A percentile compares a stretch with the other conserved stretches of the same genome.
These are phyloP conservation scores for Cathartes aura DNA, from an alignment of 2,113 vertebrate species.

Conservation along the genomic window DNA sequence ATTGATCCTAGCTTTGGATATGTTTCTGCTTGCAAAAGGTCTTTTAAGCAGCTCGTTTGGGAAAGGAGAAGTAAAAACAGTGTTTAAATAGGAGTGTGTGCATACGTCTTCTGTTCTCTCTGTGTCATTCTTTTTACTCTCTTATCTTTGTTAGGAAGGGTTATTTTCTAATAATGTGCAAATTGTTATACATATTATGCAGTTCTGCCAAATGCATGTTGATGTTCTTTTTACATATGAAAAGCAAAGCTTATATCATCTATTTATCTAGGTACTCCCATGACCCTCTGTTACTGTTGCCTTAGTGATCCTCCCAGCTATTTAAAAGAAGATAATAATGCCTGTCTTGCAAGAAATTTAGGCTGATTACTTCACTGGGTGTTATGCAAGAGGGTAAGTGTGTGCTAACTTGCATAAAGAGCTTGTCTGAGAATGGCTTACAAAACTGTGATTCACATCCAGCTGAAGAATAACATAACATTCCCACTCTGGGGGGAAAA, in stretches of 20 bases:
- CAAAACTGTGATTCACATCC: neutral
- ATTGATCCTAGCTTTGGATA: neutral
- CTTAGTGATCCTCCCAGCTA: constrained; percentile 27
- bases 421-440: constrained; percentile 9
- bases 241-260: neutral
- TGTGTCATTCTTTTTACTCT: neutral
- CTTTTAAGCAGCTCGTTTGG: neutral
- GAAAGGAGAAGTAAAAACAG: neutral
- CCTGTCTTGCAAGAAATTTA: constrained; percentile 42
- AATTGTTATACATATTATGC: neutral
- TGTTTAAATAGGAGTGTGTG: neutral
- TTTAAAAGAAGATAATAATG: neutral
- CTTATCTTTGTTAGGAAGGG: neutral
- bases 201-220: neutral
- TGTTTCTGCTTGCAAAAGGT: neutral
- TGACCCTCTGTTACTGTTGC: constrained; percentile 16
- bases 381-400: constrained; percentile 36
- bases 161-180: neutral
- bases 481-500: neutral
- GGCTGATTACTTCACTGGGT: constrained; percentile 25
- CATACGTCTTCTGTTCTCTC: neutral
- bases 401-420: neutral
- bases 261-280: neutral
- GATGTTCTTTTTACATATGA: neutral
- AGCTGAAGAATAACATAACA: neutral